Conservation (phyloP, 2,888 invertebrate species). For the Alentia gelatinosa region DNA sequence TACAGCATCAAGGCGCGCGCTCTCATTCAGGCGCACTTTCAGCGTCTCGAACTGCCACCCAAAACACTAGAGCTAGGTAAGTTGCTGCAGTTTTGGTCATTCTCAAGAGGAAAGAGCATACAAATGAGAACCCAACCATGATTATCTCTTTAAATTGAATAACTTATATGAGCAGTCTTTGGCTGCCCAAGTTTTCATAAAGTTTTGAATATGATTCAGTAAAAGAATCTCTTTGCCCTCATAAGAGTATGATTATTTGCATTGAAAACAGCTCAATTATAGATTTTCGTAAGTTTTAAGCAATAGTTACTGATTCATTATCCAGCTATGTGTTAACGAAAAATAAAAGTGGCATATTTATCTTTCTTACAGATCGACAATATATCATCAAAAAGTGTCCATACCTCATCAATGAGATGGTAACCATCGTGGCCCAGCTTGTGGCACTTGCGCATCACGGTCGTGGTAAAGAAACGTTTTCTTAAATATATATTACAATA, state of each 20-base stretch:
- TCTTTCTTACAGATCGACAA: slow-evolving; percentile 78
- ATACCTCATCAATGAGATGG: slow-evolving; percentile 97
- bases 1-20: slow-evolving; percentile 94
- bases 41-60: slow-evolving; percentile 85
- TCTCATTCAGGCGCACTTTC: slow-evolving; percentile 96
- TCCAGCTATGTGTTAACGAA: no score
- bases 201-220: no score
- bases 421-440: slow-evolving; percentile 95
- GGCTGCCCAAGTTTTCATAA: no score
- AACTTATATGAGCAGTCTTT: no score
- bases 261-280: no score
- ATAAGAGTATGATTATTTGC: neutral
- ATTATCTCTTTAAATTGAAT: no score
- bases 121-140: no score
- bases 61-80: slow-evolving; percentile 78
- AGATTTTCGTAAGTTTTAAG: no score
- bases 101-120: neutral
- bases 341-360: no score
- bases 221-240: neutral
- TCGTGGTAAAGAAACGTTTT: slow-evolving; percentile 84
- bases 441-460: slow-evolving; percentile 91
- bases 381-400: slow-evolving; percentile 89
- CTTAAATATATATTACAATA: neutral
- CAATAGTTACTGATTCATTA: no score
- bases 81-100: slow-evolving; percentile 42